phyloP scores from a whole-genome alignment of 2,888 invertebrate genomes.

The Plagiodera versicolora region DNA sequence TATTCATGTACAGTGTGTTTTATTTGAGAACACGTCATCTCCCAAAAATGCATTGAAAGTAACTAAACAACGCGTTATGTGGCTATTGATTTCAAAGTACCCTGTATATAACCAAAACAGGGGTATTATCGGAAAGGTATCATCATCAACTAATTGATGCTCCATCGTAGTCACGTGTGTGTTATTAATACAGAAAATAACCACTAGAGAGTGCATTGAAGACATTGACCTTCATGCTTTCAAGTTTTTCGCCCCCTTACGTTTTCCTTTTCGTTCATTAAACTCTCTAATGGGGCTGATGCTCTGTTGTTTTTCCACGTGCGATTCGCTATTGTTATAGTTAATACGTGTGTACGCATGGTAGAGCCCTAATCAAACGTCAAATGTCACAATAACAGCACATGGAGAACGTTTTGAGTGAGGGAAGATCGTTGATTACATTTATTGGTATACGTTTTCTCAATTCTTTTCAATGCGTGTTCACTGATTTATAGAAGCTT shows the following conservation, averaged over 20 bases:
- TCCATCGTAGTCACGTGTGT: neutral
- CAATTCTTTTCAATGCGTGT: neutral
- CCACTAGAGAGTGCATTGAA: neutral
- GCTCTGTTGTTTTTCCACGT: neutral
- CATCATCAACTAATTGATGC: neutral
- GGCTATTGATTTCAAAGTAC: too few relatives aligned
- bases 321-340: neutral
- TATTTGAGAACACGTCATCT: too few relatives aligned
- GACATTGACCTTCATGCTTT: constrained; percentile 10
- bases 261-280: constrained; percentile 4
- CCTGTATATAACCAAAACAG: too few relatives aligned
- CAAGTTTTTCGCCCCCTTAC: neutral
- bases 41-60: too few relatives aligned
- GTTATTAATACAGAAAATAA: neutral
- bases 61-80: too few relatives aligned
- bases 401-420: neutral
- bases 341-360: too few relatives aligned
- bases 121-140: too few relatives aligned
- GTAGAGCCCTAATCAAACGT: too few relatives aligned
- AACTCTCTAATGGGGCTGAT: neutral
- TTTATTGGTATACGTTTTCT: neutral
- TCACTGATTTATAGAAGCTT: neutral
- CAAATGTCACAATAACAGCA: too few relatives aligned
- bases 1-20: too few relatives aligned
- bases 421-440: neutral